These are phyloP conservation scores for Pseudonaja textilis DNA, from an alignment of 2,113 vertebrate species.

Conservation along the genomic window DNA sequence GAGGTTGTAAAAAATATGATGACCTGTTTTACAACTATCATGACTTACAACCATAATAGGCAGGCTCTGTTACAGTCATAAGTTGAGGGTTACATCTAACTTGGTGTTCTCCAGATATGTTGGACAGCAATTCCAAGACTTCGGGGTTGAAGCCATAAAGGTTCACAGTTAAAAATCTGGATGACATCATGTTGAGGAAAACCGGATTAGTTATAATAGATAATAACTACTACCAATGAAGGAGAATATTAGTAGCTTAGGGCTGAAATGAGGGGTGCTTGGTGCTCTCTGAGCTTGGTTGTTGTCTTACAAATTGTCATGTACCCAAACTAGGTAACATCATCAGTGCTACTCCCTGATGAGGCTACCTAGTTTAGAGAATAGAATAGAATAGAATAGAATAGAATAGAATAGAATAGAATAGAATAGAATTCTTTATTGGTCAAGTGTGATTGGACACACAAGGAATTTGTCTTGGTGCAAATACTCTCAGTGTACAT, in stretches of 20 bases:
- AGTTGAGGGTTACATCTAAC: background rate
- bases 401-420: no score
- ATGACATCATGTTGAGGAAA: background rate
- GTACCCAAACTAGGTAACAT: background rate
- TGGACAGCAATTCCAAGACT: background rate
- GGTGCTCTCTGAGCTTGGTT: background rate
- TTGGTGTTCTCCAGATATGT: background rate
- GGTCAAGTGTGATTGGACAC: no score
- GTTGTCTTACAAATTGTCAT: background rate
- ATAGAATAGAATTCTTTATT: no score
- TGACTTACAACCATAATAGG: no score
- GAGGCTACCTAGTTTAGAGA: background rate
- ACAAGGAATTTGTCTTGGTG: no score
- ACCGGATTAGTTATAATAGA: background rate
- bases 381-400: background rate
- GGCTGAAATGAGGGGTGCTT: background rate
- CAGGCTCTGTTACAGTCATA: no score
- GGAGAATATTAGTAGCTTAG: background rate
- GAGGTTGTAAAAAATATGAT: no score
- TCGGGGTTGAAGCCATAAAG: background rate
- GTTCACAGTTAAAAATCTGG: background rate
- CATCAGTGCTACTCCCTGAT: background rate
- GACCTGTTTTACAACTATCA: no score
- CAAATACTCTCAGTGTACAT: no score
- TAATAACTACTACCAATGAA: background rate